Evolutionary conservation across 2,113 vertebrate species (phyloP), one percentile per base, ranked within the genome.

Genomic region (Thermophis baileyi): DNA sequence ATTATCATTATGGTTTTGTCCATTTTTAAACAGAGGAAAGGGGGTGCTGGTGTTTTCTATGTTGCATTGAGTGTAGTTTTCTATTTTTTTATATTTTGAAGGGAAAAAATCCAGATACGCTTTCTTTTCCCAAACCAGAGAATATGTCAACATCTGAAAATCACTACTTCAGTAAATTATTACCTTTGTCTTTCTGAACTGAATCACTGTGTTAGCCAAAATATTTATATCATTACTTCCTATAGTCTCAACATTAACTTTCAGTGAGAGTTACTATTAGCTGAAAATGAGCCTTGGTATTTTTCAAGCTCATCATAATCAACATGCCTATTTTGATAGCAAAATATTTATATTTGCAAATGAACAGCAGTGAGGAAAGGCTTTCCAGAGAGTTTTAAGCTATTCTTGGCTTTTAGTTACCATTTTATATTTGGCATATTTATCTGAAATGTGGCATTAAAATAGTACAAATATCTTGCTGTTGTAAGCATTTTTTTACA

Each of bases 21-120:
- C 93, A 95, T 90, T 88, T 14, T 60, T 93, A 24, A 55, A 87
- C 94, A 95, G 81, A 93, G 91, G 92, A 94, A 96, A 96, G 88
- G 89, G 46, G 90, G 2, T 87, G 10, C 22, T 85, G 6, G 12
- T 24, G 44, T 94, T 91, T 95, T 93, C 93, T 90, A 90, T 69
- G 25, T 93, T 93, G 6, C 49, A 89, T 74, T 93, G 91, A 87
- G 53, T 81, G 49, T 85, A 11, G 3, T 49, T 46, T 44, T 88
- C 25, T 92, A 91, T 49, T 44, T 30, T 91, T 85, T 89, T 74
- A 89, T 94, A 92, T 24, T 69, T 95, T 69, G 50, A 27, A 90
- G 16, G 16, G 18, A 10, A 22, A 46, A 27, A 35, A 89, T 89
- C 49, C 53, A 95, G n/a, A 14, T 94, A 46, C 2, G 2, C 60